phyloP scores from a whole-genome alignment of 2,797 vertebrate genomes.

The Vireo griseus region DNA sequence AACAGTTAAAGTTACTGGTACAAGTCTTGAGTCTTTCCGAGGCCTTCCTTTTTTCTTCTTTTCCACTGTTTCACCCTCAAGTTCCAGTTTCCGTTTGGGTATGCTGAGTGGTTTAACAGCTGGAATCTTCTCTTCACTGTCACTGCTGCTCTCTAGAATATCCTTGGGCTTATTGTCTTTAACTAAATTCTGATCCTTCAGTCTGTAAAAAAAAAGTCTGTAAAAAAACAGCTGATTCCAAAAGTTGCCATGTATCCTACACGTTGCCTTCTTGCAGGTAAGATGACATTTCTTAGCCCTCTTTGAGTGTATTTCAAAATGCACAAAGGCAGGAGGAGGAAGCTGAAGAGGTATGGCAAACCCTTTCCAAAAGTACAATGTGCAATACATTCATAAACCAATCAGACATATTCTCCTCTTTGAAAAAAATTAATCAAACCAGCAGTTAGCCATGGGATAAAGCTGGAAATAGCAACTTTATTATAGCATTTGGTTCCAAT shows the following conservation, averaged over 20 bases:
- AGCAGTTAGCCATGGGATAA: not conserved
- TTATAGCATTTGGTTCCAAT: not conserved
- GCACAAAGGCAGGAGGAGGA: not conserved
- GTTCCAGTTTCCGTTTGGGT: constrained; percentile 87
- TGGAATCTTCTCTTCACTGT: constrained; percentile 92
- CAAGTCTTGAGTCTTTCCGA: constrained; percentile 88
- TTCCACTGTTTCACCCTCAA: constrained; percentile 90
- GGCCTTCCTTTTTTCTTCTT: constrained; percentile 96
- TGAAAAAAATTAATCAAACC: not conserved
- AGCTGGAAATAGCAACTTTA: not conserved
- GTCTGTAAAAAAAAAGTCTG: constrained; percentile 75
- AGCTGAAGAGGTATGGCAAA: not conserved
- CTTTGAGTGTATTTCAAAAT: not conserved
- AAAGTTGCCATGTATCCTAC: not conserved
- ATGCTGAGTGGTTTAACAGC: constrained; percentile 80
- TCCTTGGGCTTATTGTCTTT: constrained; percentile 87
- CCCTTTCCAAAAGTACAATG: not conserved
- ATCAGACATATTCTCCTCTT: not conserved
- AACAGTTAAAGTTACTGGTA: constrained; percentile 79
- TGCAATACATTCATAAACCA: not conserved
- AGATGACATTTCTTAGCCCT: not conserved
- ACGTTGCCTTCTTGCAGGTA: not conserved
- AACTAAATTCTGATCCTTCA: constrained; percentile 81
- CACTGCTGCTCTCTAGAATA: constrained; percentile 88
- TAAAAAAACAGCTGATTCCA: not conserved